These are phyloP conservation scores for Tympanoctomys barrerae DNA, from an alignment of 2,797 vertebrate species.

Conservation along the genomic window DNA sequence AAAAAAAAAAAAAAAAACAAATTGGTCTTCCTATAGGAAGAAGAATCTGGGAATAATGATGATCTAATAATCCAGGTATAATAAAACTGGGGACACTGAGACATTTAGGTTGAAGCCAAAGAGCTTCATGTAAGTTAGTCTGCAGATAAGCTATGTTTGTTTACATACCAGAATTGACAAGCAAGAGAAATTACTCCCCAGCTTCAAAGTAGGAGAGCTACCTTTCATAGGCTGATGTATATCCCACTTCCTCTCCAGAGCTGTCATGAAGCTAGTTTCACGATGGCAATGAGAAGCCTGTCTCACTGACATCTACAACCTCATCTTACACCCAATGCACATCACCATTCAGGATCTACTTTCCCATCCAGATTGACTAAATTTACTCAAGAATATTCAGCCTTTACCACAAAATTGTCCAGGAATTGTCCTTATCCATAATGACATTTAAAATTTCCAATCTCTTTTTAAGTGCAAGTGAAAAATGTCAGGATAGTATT, in stretches of 20 bases:
- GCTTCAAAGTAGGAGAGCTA: slow-evolving; percentile 36
- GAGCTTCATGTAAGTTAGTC: background rate
- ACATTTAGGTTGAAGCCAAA: slow-evolving; percentile 43
- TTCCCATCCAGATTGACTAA: background rate
- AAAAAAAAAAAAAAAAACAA: too few species aligned
- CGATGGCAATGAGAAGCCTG: background rate
- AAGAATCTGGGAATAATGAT: slow-evolving; percentile 37
- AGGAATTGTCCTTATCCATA: slow-evolving; percentile 51
- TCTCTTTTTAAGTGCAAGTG: slow-evolving; percentile 43
- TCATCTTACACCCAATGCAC: background rate
- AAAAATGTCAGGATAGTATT: background rate
- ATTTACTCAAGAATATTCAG: slow-evolving; percentile 34
- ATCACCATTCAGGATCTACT: background rate
- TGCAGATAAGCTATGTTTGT: background rate
- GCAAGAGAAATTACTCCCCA: slow-evolving; percentile 39
- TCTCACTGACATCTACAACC: background rate
- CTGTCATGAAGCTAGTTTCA: background rate
- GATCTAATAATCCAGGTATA: background rate
- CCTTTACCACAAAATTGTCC: slow-evolving; percentile 30
- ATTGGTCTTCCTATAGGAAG: slow-evolving; percentile 34
- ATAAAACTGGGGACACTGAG: background rate
- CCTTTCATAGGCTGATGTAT: background rate
- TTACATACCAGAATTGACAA: slow-evolving; percentile 56
- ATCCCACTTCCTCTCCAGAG: background rate
- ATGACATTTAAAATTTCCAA: slow-evolving; percentile 43